Base-by-base conservation (phyloP, 2,113 vertebrate genomes). In the Rousettus leschenaultii region DNA sequence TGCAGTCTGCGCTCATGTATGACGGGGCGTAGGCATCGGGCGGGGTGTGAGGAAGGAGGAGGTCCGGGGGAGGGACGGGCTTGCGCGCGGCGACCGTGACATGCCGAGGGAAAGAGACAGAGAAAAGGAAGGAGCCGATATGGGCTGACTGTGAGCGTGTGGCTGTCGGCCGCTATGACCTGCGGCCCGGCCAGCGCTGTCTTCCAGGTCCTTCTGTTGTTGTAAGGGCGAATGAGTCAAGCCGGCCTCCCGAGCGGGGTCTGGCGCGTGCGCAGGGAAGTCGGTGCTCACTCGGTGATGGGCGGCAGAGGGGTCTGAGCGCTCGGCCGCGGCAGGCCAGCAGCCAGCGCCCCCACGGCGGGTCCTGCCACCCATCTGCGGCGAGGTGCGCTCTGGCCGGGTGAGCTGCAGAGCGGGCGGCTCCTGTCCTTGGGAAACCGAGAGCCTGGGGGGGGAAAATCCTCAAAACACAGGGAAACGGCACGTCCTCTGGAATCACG, bases 1-100 rank as follows among this genome's bases (percentile, higher is more conserved):
- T 35, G 63, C 0, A 2, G 1, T 77, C 26, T 5, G 10, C 10
- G 1, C 0, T 13, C 48, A 18, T 4, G 28, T n/a, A n/a, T n/a
- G n/a, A 45, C 9, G 15, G 21, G 3, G 8, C 5, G 4, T 8
- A 24, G 48, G 21, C 21, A 6, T 4, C 1, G 9, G 11, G 10
- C 10, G 6, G 38, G 51, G 2, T 16, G 2, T 22, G 11, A 24
- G 26, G 12, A 70, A n/a, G 63, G 18, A 9, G 48, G 28, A 28
- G 55, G 66, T 57, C 28, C 61, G 24, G 13, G 14, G 53, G 80
- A 88, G 43, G 48, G 26, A 61, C 33, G 71, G 28, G 40, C 30
- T 18, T 77, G 80, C 33, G 15, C 7, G 11, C 38, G 8, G 24
- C 33, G 33, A 5, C 13, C 71, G 35, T 9, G 22, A 63, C 22